phyloP scores from a whole-genome alignment of 2,113 vertebrate genomes.

The Hepsetus odoe region DNA sequence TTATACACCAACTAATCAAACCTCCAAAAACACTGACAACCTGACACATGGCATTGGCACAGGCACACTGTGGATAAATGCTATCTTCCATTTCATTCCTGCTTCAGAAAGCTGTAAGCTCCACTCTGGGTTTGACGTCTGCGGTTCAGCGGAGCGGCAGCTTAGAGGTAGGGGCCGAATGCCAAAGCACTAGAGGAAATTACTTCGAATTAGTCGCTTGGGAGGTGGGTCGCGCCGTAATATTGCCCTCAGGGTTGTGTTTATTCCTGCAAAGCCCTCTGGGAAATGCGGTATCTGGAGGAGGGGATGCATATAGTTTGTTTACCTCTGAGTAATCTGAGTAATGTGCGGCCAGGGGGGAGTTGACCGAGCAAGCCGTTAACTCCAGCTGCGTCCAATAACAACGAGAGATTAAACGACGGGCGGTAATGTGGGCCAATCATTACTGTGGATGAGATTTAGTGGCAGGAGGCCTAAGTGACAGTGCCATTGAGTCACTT shows the following conservation, averaged over 20 bases:
- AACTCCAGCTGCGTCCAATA: slow-evolving; percentile 65
- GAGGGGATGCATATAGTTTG: slow-evolving; percentile 60
- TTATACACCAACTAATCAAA: not conserved
- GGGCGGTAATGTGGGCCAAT: slow-evolving; percentile 59
- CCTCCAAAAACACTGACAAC: not conserved
- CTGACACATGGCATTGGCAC: not conserved
- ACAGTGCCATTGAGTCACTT: slow-evolving; percentile 56
- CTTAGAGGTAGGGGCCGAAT: slow-evolving; percentile 20
- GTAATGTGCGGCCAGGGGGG: slow-evolving; percentile 50
- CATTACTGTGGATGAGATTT: slow-evolving; percentile 62
- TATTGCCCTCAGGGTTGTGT: slow-evolving; percentile 41
- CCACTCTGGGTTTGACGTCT: slow-evolving; percentile 3
- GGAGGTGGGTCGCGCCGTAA: slow-evolving; percentile 36
- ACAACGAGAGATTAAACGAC: slow-evolving; percentile 68
- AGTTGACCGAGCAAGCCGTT: slow-evolving; percentile 47
- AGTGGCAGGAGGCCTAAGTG: slow-evolving; percentile 58
- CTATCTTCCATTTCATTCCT: not conserved
- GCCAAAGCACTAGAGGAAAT: slow-evolving; percentile 42
- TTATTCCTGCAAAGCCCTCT: slow-evolving; percentile 51
- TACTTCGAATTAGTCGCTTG: slow-evolving; percentile 45
- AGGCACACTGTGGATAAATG: not conserved
- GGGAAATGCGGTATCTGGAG: slow-evolving; percentile 57
- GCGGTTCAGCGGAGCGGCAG: slow-evolving; percentile 7
- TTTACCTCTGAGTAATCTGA: slow-evolving; percentile 59
- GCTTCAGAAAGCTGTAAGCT: not conserved